These are phyloP conservation scores for Grapholita molesta DNA, from an alignment of 1,140 invertebrate genomes.

Conservation along the genomic window DNA sequence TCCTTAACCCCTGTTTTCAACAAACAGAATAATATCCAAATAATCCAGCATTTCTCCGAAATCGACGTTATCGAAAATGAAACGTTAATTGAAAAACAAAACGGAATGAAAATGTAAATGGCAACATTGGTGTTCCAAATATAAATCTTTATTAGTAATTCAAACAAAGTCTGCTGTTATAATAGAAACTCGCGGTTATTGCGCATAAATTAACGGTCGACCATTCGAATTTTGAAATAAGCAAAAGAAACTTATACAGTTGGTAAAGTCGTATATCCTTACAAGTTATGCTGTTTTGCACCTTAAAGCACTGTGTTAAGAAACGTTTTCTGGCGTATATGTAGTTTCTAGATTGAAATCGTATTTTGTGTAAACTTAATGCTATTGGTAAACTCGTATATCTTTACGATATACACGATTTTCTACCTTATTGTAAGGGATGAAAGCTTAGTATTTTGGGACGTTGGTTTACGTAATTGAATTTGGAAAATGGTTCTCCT, in stretches of 20 bases:
- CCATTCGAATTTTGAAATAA: not conserved
- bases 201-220: not conserved
- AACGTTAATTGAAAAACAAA: conserved; percentile 5
- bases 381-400: not conserved
- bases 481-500: not conserved
- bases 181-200: conserved; percentile 14
- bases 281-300: not conserved
- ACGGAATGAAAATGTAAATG: not conserved
- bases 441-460: not conserved
- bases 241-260: not conserved
- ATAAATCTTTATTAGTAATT: conserved; percentile 16
- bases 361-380: no score
- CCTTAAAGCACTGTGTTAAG: no score
- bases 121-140: conserved; percentile 3
- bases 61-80: no score
- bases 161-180: conserved; percentile 5
- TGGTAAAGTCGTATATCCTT: not conserved
- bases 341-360: no score
- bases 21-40: not conserved
- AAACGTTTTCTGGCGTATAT: no score
- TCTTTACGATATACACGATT: not conserved
- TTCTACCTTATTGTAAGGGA: not conserved
- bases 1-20: no score
- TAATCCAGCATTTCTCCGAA: no score
- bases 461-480: not conserved